Evolutionary conservation across 1,140 invertebrate species (phyloP), one percentile per base, ranked within the genome.

Genomic region (Bombus superbus): DNA sequence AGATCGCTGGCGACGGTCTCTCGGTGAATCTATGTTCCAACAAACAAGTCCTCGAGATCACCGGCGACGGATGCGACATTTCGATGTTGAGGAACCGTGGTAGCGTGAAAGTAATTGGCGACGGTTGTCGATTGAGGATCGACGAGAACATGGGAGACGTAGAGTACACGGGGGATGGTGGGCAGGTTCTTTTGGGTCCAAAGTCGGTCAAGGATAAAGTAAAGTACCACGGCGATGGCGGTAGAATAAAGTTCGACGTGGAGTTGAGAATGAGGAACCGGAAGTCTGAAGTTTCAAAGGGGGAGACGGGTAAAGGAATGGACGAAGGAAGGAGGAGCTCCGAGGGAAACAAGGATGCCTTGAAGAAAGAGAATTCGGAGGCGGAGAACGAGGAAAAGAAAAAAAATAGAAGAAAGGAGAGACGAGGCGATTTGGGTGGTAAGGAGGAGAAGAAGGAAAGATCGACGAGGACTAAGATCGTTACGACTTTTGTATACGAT

Each of bases 151-250:
- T 83, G n/a, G 94, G 94, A 0, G 82, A 89, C 25, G 92, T 94
- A 15, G 90, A 92, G 59, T 94, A 94, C 57, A 86, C n/a, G 0
- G 94, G 94, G 0, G 94, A 95, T 57, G 93, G 94, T 4, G 93
- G 94, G 5, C 84, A 83, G 1, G 87, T 94, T 22, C 11, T 90
- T 0, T 75, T 94, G 1, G 93, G 93, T 0, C 69, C 89, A 3
- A 87, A 89, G 15, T 93, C 91, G 0, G 75, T 68, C 28, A 86
- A 25, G 40, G 86, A 73, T 2, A 89, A 83, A 2, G 86, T 94
- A 15, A 91, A 90, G 22, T 94, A 93, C 82, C 57, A 86, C 28
- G 94, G 94, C 2, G 88, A 92, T 3, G 92, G 93, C 0, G 94
- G 94, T 3, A 83, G 83, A 18, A 76, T 94, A 0, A 89, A 73